phyloP scores from a whole-genome alignment of 2,888 invertebrate genomes.

The Ariolimax columbianus region DNA sequence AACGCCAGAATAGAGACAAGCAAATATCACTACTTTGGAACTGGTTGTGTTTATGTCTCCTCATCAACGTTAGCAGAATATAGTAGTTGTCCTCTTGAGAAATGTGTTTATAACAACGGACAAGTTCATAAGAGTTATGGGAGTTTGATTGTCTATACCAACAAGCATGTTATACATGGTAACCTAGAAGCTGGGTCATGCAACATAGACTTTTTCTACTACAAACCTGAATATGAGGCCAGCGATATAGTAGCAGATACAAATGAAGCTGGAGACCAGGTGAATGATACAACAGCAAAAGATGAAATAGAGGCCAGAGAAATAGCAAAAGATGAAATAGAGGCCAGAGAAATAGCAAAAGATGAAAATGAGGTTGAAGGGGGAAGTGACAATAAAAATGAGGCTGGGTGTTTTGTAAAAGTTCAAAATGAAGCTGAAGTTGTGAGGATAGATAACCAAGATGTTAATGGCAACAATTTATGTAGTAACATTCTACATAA shows the following conservation, averaged over 20 bases:
- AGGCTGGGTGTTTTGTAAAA: background rate
- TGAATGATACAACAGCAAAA: no score
- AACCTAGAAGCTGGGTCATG: background rate
- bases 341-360: background rate
- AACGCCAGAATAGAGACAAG: background rate
- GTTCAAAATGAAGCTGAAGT: background rate
- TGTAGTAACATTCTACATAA: background rate
- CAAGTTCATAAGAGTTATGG: constrained; percentile 36
- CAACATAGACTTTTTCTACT: constrained; percentile 31
- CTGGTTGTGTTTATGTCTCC: constrained; percentile 24
- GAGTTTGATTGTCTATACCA: constrained; percentile 38
- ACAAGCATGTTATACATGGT: constrained; percentile 27
- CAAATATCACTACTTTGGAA: background rate
- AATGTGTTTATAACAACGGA: background rate
- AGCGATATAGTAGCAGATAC: no score
- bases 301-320: background rate
- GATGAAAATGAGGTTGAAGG: background rate
- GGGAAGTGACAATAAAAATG: background rate
- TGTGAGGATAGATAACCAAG: background rate
- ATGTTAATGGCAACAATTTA: background rate
- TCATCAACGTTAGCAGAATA: background rate
- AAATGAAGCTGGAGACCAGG: no score
- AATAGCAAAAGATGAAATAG: background rate
- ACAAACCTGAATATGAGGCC: background rate
- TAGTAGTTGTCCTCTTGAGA: background rate